Base-by-base conservation (phyloP, 2,113 vertebrate genomes). In the Propithecus coquereli region DNA sequence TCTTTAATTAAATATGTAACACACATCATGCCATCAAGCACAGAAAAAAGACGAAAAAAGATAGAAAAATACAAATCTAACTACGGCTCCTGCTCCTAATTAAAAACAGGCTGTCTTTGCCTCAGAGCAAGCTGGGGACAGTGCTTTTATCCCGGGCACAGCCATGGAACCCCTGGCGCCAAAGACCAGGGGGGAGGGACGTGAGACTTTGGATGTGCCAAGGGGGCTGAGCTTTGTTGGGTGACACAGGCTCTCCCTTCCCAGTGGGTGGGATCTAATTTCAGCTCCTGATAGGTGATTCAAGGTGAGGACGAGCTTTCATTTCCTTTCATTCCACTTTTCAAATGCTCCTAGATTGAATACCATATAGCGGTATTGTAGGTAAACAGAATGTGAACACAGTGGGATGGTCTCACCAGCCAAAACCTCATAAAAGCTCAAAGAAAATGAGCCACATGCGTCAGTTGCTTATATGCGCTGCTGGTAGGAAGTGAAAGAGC, bases 1-100 rank as follows among this genome's bases (percentile, higher is more conserved):
- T 98, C 87, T 97, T 98, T 98, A 98, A 98, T 98, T 98, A 98
- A 98, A 97, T 98, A 97, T 96, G 96, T 97, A 98, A 96, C 91
- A 94, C 96, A 96, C 90, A 95, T 97, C 93, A 87, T 90, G 92
- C 90, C 95, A 97, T 98, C 97, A 96, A 97, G 70, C 95, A 90
- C 47, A 77, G 71, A 81, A 61, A 81, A 92, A 70, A 84, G 45
- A 88, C 40, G 65, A 89, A 50, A 52, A 76, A 66, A 52, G 52
- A 80, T 45, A 88, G 92, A 95, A 97, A 98, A 97, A 96, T 95
- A 97, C 86, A 97, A 97, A 97, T 95, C 97, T 94, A 97, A 93
- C 91, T 96, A 96, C 71, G 34, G 61, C 25, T 96, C 89, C 96
- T 82, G 85, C 92, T 93, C 66, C 97, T 98, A 98, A 98, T 98